A percentile compares a stretch with the other conserved stretches of the same genome.
These are phyloP conservation scores for Metellina segmentata DNA, from an alignment of 2,888 invertebrate genomes.

Conservation along the genomic window DNA sequence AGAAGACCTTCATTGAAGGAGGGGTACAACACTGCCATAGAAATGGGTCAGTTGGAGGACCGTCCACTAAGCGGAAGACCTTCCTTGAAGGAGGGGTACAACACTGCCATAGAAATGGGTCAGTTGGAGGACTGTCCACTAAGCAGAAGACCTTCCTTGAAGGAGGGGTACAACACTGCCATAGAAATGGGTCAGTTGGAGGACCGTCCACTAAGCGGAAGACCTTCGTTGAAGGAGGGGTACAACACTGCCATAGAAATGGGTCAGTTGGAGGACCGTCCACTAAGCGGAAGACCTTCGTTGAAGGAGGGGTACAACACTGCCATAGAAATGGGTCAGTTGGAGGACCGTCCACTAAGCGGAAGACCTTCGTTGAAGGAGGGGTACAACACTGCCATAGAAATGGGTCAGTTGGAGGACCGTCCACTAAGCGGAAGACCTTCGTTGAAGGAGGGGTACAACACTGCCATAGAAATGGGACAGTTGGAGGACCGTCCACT, in stretches of 20 bases:
- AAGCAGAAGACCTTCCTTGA: slow-evolving; percentile 2
- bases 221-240: neutral
- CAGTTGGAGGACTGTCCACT: neutral
- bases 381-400: neutral
- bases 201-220: neutral
- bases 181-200: no score
- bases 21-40: neutral
- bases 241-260: neutral
- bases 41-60: neutral
- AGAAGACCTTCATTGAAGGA: neutral
- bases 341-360: neutral
- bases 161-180: neutral
- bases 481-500: neutral
- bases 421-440: neutral
- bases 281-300: neutral
- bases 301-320: neutral
- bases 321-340: no score
- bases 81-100: neutral
- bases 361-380: neutral
- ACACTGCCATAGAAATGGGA: neutral
- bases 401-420: neutral
- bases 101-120: neutral
- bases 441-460: neutral
- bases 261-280: neutral
- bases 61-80: neutral